Evolutionary conservation across 2,888 invertebrate species (phyloP), one percentile per base, ranked within the genome.

Genomic region (Macaria notata): DNA sequence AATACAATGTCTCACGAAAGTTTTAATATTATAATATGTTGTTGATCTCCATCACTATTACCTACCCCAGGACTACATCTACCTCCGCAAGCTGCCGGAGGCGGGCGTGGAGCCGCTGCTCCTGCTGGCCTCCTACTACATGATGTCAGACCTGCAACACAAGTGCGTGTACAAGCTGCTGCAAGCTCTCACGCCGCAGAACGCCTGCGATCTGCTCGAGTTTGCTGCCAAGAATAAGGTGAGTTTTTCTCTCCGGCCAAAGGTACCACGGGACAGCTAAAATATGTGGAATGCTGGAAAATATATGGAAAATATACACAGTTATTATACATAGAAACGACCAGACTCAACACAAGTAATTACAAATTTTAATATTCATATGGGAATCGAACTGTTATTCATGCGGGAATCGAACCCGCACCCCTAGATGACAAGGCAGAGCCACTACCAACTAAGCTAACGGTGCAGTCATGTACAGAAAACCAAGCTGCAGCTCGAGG

Each of bases 121-220:
- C 45, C 62, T 82, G 0, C 62, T 83, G 1, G 73, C 83, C 1
- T 68, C 75, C 0, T 77, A 72, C 46, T 84, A 82, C 54, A 78
- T 81, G 67, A 83, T 84, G 71, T 75, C 77, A 4, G 79, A 78
- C 41, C 65, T 84, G 41, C 81, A 82, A 54, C 71, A 71, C 61
- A 74, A 68, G 49, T 83, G 84, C 59, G 74, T 81, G 4, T 69
- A 75, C 46, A 72, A 73, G 42, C 44, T 84, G n/a, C 70, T 78
- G 19, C 55, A 48, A 4, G 54, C 19, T 9, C 33, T 66, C 54
- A 57, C 59, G 0, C 59, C 64, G 4, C 59, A 56, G 30, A 66
- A 66, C 49, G 61, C 65, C 8, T 66, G 57, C 41, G 75, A 80
- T 1, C 52, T 79, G 31, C 64, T 82, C 3, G 77, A 81, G 53